Conservation (phyloP, 1,140 invertebrate genomes). For the Gryon sp. region DNA sequence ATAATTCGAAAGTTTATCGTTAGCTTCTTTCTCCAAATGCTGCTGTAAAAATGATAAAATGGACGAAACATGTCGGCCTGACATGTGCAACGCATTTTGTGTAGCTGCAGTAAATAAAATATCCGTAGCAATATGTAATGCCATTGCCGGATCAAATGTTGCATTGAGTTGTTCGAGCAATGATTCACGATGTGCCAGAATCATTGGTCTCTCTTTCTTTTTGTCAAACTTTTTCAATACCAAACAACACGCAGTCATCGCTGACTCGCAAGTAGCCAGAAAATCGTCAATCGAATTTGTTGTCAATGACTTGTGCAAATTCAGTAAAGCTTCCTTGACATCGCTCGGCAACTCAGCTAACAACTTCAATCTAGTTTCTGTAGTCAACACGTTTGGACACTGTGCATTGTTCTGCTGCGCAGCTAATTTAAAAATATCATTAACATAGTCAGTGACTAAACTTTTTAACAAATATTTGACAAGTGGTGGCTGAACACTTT, state of each 20-base stretch:
- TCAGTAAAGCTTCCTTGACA: conserved; percentile 82
- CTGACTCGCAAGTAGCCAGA: conserved; percentile 85
- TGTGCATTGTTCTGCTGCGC: conserved; percentile 83
- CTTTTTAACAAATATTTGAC: conserved; percentile 91
- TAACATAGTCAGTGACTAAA: conserved; percentile 89
- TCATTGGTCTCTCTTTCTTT: conserved; percentile 88
- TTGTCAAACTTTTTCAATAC: conserved; percentile 93
- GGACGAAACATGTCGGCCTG: conserved; percentile 92
- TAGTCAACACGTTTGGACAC: conserved; percentile 80
- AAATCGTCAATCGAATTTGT: conserved; percentile 87
- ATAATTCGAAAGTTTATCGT: conserved; percentile 83
- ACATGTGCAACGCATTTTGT: conserved; percentile 91
- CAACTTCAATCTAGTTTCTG: conserved; percentile 85
- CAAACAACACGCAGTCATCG: conserved; percentile 88
- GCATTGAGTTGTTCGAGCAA: conserved; percentile 88
- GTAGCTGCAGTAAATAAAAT: conserved; percentile 90
- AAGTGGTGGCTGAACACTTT: conserved; percentile 84
- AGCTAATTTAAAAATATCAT: conserved; percentile 87
- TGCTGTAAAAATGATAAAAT: conserved; percentile 87
- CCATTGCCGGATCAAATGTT: conserved; percentile 88
- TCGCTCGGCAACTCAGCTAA: conserved; percentile 83
- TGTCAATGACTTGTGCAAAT: conserved; percentile 83
- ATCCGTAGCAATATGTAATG: conserved; percentile 89
- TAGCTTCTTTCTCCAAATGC: conserved; percentile 83
- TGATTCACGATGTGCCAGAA: conserved; percentile 88